phyloP scores from a whole-genome alignment of 2,888 invertebrate species.

The Harpalus rubripes region DNA sequence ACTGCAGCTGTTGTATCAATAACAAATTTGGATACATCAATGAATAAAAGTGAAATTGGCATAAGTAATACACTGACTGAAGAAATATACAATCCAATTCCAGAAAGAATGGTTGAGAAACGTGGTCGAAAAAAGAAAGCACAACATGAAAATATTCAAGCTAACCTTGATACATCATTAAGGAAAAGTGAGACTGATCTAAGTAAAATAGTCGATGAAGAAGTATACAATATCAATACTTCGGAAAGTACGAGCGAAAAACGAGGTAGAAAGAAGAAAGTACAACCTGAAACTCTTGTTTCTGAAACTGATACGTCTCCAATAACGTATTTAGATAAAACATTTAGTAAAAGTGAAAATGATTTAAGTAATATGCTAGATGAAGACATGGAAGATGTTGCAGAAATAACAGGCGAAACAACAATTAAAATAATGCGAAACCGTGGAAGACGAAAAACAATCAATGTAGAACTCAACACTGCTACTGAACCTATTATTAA shows the following conservation, averaged over 20 bases:
- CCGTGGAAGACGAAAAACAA: slow-evolving; percentile 16
- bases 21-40: not conserved
- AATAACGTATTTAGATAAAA: not conserved
- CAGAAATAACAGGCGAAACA: slow-evolving; percentile 12
- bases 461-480: slow-evolving; percentile 10
- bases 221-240: too few relatives aligned
- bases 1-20: too few relatives aligned
- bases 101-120: too few relatives aligned
- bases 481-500: slow-evolving; percentile 7
- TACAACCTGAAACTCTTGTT: not conserved
- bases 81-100: too few relatives aligned
- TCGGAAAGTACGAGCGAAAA: not conserved
- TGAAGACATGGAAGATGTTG: not conserved
- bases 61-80: not conserved
- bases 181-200: not conserved
- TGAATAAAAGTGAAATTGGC: not conserved
- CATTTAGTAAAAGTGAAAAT: not conserved
- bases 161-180: not conserved
- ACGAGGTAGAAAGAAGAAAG: not conserved
- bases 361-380: not conserved
- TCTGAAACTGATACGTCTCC: not conserved
- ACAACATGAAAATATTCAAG: too few relatives aligned
- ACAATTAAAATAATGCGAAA: not conserved
- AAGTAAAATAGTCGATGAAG: not conserved
- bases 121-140: too few relatives aligned